Evolutionary conservation across 2,888 invertebrate species (phyloP).

Genomic region (Ormyrus pomaceus): DNA sequence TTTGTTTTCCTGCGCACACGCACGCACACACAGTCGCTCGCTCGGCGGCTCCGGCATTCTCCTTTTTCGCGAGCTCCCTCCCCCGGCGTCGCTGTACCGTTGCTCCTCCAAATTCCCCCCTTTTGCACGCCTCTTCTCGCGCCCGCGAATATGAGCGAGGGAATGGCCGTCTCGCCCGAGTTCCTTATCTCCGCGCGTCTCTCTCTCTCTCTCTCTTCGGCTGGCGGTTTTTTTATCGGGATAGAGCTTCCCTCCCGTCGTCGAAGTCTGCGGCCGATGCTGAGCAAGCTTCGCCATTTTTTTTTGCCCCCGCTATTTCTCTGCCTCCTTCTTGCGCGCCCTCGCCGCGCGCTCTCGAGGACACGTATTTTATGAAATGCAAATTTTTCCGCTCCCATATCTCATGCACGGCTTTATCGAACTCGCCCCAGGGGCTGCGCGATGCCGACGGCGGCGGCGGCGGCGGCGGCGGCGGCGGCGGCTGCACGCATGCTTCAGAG

Average conservation of each 20-base stretch:
- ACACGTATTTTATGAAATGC: conserved; percentile 69
- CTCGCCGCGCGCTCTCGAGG: conserved; percentile 56
- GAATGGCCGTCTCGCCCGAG: conserved; percentile 13
- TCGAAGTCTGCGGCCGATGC: conserved; percentile 45
- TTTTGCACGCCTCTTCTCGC: conserved; percentile 31
- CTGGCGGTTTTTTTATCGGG: too few species aligned
- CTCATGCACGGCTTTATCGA: conserved; percentile 50
- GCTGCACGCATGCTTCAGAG: conserved; percentile 18
- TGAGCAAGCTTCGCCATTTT: conserved; percentile 56
- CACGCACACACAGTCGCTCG: conserved; percentile 64
- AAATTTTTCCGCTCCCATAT: conserved; percentile 64
- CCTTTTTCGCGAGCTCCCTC: conserved; percentile 20
- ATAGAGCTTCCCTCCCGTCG: conserved; percentile 16
- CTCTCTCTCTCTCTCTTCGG: too few species aligned
- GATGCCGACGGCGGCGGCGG: conserved; percentile 2
- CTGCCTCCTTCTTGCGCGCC: conserved; percentile 23
- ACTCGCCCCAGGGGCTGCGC: conserved; percentile 15
- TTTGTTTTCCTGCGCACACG: conserved; percentile 72
- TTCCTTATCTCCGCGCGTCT: conserved; percentile 7
- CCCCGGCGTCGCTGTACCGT: conserved; percentile 46
- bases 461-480: conserved; percentile 11
- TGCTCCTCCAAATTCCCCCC: conserved; percentile 46
- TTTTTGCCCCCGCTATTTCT: conserved; percentile 40
- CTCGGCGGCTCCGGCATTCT: conserved; percentile 52
- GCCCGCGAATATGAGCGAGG: conserved; percentile 40